phyloP scores from a whole-genome alignment of 1,140 invertebrate genomes.

The Anthonomus grandis region DNA sequence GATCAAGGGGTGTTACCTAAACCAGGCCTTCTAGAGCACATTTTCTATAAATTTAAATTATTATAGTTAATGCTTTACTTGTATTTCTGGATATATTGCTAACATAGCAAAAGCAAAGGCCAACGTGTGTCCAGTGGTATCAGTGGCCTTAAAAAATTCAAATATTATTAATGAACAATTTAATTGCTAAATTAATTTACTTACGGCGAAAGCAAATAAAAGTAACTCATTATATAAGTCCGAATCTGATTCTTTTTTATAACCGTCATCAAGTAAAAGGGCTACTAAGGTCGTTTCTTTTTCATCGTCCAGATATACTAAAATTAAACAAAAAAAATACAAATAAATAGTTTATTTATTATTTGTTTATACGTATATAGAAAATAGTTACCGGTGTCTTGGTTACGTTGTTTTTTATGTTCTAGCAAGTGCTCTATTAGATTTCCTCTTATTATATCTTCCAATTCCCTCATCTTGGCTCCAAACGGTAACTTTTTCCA shows the following conservation, averaged over 20 bases:
- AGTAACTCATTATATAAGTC: neutral
- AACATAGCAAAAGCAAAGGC: conserved; percentile 4
- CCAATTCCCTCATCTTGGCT: too few species aligned
- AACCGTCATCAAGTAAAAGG: neutral
- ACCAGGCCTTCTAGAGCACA: too few species aligned
- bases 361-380: too few species aligned
- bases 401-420: too few species aligned
- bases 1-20: too few species aligned
- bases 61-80: neutral
- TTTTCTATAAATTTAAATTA: neutral
- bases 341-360: too few species aligned
- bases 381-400: too few species aligned
- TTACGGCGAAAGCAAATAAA: neutral
- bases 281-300: neutral
- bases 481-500: too few species aligned
- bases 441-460: too few species aligned
- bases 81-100: conserved; percentile 2
- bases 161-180: neutral
- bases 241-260: neutral
- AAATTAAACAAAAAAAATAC: too few species aligned
- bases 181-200: neutral
- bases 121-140: conserved; percentile 9
- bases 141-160: conserved; percentile 7
- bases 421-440: too few species aligned
- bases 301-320: neutral